Evolutionary conservation across 2,113 vertebrate genomes (phyloP).

Genomic region (Oryctolagus cuniculus): DNA sequence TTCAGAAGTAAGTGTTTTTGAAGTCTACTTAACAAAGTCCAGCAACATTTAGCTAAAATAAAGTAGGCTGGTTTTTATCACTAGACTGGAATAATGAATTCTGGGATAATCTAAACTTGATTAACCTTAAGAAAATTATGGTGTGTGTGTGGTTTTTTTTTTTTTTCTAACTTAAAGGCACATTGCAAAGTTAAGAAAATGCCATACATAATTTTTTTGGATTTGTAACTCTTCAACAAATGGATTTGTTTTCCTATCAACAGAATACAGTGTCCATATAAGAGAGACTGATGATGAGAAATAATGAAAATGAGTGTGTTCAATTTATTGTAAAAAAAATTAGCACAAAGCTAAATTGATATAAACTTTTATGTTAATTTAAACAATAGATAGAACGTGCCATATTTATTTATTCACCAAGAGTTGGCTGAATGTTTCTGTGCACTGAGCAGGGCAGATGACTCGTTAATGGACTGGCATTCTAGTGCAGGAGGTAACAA

Average conservation of each 20-base stretch:
- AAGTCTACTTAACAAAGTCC: slow-evolving; percentile 65
- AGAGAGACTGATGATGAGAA: neutral
- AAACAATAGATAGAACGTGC: neutral
- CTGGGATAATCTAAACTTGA: slow-evolving; percentile 64
- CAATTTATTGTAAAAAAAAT: slow-evolving; percentile 10
- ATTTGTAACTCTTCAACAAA: slow-evolving; percentile 49
- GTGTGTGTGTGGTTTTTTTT: neutral
- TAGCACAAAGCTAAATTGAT: neutral
- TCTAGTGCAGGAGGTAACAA: neutral
- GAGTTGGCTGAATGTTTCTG: neutral
- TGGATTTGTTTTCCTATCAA: slow-evolving; percentile 27
- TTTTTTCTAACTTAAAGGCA: slow-evolving; percentile 25
- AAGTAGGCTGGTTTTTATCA: slow-evolving; percentile 65
- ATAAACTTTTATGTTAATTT: neutral
- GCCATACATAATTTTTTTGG: neutral
- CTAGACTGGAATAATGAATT: slow-evolving; percentile 34
- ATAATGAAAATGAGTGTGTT: neutral
- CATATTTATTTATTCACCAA: neutral
- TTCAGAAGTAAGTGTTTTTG: slow-evolving; percentile 62
- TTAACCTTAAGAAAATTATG: slow-evolving; percentile 59
- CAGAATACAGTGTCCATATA: neutral
- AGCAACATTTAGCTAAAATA: slow-evolving; percentile 58
- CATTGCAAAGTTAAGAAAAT: slow-evolving; percentile 55
- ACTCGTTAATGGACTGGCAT: neutral
- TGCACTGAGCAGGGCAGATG: neutral